Evolutionary conservation across 2,888 invertebrate genomes (phyloP).

Genomic region (Pyrrhia umbra): DNA sequence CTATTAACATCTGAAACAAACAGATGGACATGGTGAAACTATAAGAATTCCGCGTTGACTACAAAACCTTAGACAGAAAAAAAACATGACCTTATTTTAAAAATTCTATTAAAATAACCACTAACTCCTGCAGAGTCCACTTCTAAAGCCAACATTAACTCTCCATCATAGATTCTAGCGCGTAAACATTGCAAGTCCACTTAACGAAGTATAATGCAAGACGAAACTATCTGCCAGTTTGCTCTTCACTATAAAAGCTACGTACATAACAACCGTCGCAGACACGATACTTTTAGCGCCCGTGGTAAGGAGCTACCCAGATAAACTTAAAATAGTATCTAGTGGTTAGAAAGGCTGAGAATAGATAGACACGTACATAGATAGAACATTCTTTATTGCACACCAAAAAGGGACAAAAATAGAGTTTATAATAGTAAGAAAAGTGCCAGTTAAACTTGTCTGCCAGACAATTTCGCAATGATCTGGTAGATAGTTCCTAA

Average conservation of each 20-base stretch:
- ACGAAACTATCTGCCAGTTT: constrained; percentile 30
- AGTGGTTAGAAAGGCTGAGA: neutral
- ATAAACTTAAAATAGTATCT: neutral
- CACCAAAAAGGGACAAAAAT: neutral
- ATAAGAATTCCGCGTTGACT: too few species aligned
- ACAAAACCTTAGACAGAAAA: too few species aligned
- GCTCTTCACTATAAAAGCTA: constrained; percentile 25
- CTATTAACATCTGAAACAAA: too few species aligned
- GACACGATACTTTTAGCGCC: constrained; percentile 9
- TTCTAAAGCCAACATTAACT: constrained; percentile 15
- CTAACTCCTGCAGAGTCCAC: neutral
- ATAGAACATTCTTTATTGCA: neutral
- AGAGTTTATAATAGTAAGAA: neutral
- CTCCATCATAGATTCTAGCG: constrained; percentile 8
- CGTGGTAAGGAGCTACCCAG: neutral
- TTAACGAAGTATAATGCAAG: constrained; percentile 47
- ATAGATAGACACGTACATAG: neutral
- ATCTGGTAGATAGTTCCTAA: too few species aligned
- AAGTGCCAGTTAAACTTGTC: too few species aligned
- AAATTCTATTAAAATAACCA: neutral
- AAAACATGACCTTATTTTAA: neutral
- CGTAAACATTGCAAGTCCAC: constrained; percentile 41
- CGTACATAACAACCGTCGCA: constrained; percentile 2
- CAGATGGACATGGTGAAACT: too few species aligned
- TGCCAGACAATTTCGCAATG: too few species aligned